Evolutionary conservation across 2,113 vertebrate species (phyloP).

Genomic region (Leptodactylus fuscus): DNA sequence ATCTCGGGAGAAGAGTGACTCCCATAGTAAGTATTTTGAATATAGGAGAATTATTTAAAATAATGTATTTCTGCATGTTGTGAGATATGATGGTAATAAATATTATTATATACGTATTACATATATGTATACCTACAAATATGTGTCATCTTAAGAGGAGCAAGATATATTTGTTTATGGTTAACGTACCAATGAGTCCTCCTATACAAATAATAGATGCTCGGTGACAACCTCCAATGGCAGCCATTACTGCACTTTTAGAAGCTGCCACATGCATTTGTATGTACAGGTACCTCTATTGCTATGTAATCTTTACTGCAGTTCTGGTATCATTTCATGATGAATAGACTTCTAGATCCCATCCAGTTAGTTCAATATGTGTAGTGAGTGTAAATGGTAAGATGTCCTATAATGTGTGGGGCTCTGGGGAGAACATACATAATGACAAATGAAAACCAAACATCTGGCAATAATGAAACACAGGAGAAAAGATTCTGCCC

Average conservation of each 20-base stretch:
- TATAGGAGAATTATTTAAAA: not conserved
- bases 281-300: too few species aligned
- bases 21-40: slow-evolving; percentile 82
- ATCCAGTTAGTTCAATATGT: not conserved
- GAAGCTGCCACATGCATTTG: too few species aligned
- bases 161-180: not conserved
- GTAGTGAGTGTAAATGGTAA: not conserved
- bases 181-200: not conserved
- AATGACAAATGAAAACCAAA: not conserved
- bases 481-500: not conserved
- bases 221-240: not conserved
- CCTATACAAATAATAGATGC: not conserved
- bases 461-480: not conserved
- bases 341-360: not conserved
- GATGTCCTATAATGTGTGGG: too few species aligned
- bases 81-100: not conserved
- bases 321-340: not conserved
- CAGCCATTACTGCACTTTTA: not conserved
- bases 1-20: slow-evolving; percentile 91
- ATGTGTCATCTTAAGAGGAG: not conserved
- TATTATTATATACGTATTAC: not conserved
- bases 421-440: too few species aligned
- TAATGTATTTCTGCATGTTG: not conserved
- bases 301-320: not conserved
- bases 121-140: too few species aligned